Base-by-base conservation (phyloP, 2,113 vertebrate species). In the Pipa parva region DNA sequence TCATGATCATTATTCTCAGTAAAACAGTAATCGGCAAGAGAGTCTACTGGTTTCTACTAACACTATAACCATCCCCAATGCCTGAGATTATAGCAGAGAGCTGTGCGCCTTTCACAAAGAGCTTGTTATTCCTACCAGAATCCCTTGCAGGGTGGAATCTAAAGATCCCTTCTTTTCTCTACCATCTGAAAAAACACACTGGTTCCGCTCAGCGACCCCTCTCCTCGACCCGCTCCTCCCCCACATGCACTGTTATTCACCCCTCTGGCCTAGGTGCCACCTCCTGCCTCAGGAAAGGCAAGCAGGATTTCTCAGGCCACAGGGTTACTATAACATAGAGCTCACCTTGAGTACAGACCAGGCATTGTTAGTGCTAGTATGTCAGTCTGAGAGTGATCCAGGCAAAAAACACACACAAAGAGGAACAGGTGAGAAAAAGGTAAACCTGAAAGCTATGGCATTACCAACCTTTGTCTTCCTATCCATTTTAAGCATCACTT, bases 171-270 rank as follows among this genome's bases (percentile, higher is more conserved):
- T 15, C 13, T 29, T 37, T 46, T 21, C 50, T 2, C 31, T 5
- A 54, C 37, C 27, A 56, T 71, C 71, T 69, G 74, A 77, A 59
- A 65, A 5, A 71, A 63, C 49, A 9, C 2, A 28, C 3, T 0
- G 48, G 45, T 21, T 74, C 42, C 71, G 63, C 72, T 74, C 56
- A 59, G 63, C 39, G 50, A 58, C 74, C 52, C 25, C 39, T 54
- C 49, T 42, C 49, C 12, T 2, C 18, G n/a, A 33, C 17, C 50
- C 11, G 22, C 33, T 37, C 28, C 12, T n/a, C 54, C 39, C 26
- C 42, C 61, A 56, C 36, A 42, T 52, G 74, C 51, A 48, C 60
- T 31, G 26, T 42, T 33, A 56, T 59, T 45, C 46, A 59, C 63
- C 45, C 24, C 58, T 39, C 73, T 36, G 21, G 37, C 7, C 60